phyloP scores from a whole-genome alignment of 2,113 vertebrate species.

The Barnardius zonarius region DNA sequence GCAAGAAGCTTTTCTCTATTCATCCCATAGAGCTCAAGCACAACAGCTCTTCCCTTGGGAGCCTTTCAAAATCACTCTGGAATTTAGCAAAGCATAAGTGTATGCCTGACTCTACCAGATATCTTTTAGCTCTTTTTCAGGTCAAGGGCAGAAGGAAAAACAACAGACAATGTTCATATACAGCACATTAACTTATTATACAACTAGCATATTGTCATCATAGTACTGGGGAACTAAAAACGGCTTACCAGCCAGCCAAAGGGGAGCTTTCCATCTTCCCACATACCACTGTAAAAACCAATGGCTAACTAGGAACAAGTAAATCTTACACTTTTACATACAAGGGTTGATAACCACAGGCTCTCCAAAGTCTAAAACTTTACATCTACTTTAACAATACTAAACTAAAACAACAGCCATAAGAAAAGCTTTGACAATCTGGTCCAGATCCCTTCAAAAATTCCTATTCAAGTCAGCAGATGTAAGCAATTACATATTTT shows the following conservation, averaged over 20 bases:
- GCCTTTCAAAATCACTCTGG: slow-evolving; percentile 7
- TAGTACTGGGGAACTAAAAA: background rate
- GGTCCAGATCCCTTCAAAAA: background rate
- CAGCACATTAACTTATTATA: background rate
- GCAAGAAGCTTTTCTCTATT: background rate
- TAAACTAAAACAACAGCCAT: background rate
- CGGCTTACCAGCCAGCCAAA: background rate
- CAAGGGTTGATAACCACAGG: background rate
- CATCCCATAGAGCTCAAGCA: background rate
- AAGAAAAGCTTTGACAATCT: background rate
- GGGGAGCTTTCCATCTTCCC: background rate
- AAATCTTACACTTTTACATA: background rate
- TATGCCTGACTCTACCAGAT: background rate
- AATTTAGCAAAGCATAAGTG: background rate
- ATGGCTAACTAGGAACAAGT: background rate
- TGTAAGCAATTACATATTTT: background rate
- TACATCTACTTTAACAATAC: background rate
- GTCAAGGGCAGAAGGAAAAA: slow-evolving; percentile 21
- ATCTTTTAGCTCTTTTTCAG: slow-evolving; percentile 3
- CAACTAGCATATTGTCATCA: background rate
- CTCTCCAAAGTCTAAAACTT: background rate
- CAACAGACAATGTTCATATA: background rate
- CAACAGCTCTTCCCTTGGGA: background rate
- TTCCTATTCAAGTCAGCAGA: background rate
- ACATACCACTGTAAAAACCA: background rate